These are phyloP conservation scores for Volucella bombylans DNA, from an alignment of 2,888 invertebrate genomes.

Conservation along the genomic window DNA sequence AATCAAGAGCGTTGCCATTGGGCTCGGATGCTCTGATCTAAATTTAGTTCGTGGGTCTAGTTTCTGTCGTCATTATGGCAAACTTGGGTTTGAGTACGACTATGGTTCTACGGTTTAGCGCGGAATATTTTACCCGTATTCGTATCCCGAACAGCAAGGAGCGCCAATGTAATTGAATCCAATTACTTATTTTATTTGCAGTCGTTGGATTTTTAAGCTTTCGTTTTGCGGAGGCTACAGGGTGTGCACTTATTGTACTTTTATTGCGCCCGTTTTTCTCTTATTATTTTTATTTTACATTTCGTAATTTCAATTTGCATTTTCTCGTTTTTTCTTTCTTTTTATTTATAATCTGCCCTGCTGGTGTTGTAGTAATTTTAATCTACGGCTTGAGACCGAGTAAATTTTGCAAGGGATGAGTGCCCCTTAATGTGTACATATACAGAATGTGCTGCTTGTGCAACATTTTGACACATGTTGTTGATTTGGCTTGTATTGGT, in stretches of 20 bases:
- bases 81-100: no score
- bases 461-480: no score
- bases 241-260: constrained; percentile 13
- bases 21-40: neutral
- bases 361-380: no score
- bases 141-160: constrained; percentile 3
- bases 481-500: no score
- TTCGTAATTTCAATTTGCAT: neutral
- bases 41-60: constrained; percentile 15
- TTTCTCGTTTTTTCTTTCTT: no score
- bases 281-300: constrained; percentile 10
- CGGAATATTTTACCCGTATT: constrained; percentile 1
- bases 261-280: neutral
- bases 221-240: neutral
- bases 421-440: no score
- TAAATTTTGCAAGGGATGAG: no score
- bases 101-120: constrained; percentile 19
- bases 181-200: constrained; percentile 43
- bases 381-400: no score
- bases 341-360: no score
- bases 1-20: constrained; percentile 29
- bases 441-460: no score
- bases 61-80: constrained; percentile 1
- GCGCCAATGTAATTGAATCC: constrained; percentile 32
- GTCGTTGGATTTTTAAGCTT: neutral